Conservation (phyloP, 2,888 invertebrate species). For the Sesia bembeciformis region DNA sequence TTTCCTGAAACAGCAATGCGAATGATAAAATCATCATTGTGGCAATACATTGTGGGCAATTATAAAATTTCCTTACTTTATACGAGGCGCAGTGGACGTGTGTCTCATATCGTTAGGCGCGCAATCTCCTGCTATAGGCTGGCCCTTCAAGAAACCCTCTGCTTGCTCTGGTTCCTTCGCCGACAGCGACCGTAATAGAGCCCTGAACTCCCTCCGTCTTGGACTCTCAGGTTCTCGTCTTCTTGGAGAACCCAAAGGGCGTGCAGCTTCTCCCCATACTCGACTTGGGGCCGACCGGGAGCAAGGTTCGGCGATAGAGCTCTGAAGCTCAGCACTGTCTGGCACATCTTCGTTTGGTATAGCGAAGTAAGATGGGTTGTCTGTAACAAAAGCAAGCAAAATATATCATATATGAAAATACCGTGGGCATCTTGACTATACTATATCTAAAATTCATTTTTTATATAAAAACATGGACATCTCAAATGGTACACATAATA, state of each 20-base stretch:
- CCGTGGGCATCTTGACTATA: neutral
- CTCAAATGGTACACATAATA: neutral
- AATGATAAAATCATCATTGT: neutral
- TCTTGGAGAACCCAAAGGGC: slow-evolving; percentile 51
- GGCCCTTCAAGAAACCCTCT: slow-evolving; percentile 78
- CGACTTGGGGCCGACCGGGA: slow-evolving; percentile 80
- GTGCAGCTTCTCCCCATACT: slow-evolving; percentile 61
- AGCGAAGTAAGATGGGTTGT: slow-evolving; percentile 86
- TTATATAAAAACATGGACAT: too few species aligned
- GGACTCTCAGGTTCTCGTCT: slow-evolving; percentile 58
- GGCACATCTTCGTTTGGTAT: slow-evolving; percentile 70
- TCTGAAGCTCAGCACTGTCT: slow-evolving; percentile 34
- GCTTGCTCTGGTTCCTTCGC: slow-evolving; percentile 78
- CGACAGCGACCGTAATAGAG: slow-evolving; percentile 77
- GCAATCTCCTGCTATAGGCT: slow-evolving; percentile 81
- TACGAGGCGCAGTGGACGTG: slow-evolving; percentile 58
- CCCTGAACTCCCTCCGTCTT: slow-evolving; percentile 70
- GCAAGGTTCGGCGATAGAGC: slow-evolving; percentile 70
- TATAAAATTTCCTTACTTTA: slow-evolving; percentile 42
- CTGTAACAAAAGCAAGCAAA: slow-evolving; percentile 61
- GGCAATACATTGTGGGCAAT: neutral
- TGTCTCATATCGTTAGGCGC: slow-evolving; percentile 71
- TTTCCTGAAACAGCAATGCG: slow-evolving; percentile 30
- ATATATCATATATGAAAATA: neutral
- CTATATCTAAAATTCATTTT: neutral